A percentile compares a stretch with the other conserved stretches of the same genome.
Evolutionary conservation across 2,113 vertebrate genomes (phyloP).

Genomic region (Hyperoodon ampullatus): DNA sequence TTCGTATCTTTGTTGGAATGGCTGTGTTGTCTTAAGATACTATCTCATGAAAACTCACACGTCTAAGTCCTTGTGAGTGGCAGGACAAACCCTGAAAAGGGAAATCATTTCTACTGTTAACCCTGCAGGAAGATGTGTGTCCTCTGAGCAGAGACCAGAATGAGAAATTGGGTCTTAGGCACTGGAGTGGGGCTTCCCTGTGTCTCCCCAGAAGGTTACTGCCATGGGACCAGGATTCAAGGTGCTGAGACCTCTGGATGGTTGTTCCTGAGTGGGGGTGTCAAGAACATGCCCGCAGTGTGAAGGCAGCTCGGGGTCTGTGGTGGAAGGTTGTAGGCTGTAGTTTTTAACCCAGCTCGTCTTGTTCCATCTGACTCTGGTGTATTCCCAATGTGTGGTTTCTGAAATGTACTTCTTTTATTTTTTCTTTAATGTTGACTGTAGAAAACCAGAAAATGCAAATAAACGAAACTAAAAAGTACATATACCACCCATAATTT

Average conservation of each 20-base stretch:
- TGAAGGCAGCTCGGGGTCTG: background rate
- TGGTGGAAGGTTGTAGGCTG: too few relatives aligned
- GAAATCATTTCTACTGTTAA: background rate
- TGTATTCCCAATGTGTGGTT: background rate
- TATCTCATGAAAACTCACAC: background rate
- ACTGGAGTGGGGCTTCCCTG: background rate
- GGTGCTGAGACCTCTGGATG: background rate
- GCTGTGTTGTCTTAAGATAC: background rate
- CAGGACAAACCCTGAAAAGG: background rate
- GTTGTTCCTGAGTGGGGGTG: background rate
- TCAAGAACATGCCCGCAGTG: background rate
- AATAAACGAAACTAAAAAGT: background rate
- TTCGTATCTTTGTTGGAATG: background rate
- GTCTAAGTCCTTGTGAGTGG: background rate
- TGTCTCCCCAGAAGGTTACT: background rate
- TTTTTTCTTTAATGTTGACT: background rate
- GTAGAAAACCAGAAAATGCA: conserved; percentile 46
- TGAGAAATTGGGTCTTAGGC: background rate
- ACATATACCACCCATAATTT: background rate
- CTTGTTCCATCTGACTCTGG: background rate
- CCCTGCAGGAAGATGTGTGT: background rate
- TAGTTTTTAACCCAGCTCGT: background rate
- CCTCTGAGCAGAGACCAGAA: background rate
- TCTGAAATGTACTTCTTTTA: background rate
- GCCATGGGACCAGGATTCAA: background rate